Evolutionary conservation across 2,113 vertebrate species (phyloP).

Genomic region (Zosterops hypoxanthus): DNA sequence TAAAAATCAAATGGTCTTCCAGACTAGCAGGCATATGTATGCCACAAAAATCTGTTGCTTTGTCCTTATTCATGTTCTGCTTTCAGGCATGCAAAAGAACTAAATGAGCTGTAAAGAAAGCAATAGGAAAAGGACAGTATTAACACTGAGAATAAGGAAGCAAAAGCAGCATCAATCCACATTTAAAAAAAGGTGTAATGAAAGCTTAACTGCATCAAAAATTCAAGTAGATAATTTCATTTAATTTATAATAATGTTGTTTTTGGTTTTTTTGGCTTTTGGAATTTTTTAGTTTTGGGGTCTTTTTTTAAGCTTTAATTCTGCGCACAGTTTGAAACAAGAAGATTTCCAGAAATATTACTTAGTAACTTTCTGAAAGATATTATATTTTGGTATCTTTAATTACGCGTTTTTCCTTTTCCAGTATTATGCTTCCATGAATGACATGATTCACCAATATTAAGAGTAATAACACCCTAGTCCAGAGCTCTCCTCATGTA

Average conservation of each 20-base stretch:
- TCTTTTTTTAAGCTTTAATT: neutral
- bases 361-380: neutral
- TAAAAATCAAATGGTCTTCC: neutral
- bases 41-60: neutral
- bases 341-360: neutral
- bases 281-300: accelerated
- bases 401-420: neutral
- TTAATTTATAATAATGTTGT: neutral
- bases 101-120: neutral
- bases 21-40: neutral
- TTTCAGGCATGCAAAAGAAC: neutral
- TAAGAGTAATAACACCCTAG: neutral
- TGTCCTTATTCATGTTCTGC: neutral
- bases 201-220: neutral
- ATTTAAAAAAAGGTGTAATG: neutral
- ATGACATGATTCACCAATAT: neutral
- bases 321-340: neutral
- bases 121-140: neutral
- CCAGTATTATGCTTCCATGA: neutral
- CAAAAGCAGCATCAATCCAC: neutral
- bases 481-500: neutral
- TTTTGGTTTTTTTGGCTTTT: neutral
- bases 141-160: neutral
- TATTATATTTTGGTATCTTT: neutral
- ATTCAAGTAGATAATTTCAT: neutral